A percentile compares a stretch with the other conserved stretches of the same genome.
phyloP scores from a whole-genome alignment of 1,140 invertebrate species.

The Diachasma alloeum region DNA sequence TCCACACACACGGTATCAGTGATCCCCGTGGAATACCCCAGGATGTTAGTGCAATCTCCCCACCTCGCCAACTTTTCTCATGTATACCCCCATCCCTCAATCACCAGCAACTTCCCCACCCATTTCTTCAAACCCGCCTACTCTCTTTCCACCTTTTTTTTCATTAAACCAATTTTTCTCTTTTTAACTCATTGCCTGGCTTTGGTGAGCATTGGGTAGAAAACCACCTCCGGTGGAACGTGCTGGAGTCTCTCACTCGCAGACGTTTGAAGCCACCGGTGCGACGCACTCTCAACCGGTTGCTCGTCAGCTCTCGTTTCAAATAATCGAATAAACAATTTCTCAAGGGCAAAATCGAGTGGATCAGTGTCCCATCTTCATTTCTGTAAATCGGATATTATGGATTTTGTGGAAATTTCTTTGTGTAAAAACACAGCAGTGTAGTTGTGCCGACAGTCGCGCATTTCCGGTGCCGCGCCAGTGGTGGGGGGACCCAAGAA shows the following conservation, averaged over 20 bases:
- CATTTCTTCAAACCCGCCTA: neutral
- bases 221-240: slow-evolving; percentile 1
- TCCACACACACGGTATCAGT: neutral
- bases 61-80: neutral
- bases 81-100: neutral
- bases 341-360: neutral
- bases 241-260: slow-evolving; percentile 1
- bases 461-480: neutral
- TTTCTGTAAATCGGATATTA: neutral
- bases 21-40: neutral
- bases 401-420: neutral
- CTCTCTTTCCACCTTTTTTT: neutral
- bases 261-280: slow-evolving; percentile 5
- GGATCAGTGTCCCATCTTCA: no score
- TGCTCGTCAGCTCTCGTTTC: neutral
- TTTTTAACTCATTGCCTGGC: neutral
- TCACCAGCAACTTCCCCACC: neutral
- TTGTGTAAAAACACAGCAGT: neutral
- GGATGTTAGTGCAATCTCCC: neutral
- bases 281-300: slow-evolving; percentile 5
- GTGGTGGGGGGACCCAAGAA: neutral
- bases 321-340: neutral
- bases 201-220: neutral
- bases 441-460: neutral
- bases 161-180: neutral